Percentiles rank a stretch among this genome's conserved stretches.
These are phyloP conservation scores for Psettodes erumei DNA, from an alignment of 2,113 vertebrate species.

Conservation along the genomic window DNA sequence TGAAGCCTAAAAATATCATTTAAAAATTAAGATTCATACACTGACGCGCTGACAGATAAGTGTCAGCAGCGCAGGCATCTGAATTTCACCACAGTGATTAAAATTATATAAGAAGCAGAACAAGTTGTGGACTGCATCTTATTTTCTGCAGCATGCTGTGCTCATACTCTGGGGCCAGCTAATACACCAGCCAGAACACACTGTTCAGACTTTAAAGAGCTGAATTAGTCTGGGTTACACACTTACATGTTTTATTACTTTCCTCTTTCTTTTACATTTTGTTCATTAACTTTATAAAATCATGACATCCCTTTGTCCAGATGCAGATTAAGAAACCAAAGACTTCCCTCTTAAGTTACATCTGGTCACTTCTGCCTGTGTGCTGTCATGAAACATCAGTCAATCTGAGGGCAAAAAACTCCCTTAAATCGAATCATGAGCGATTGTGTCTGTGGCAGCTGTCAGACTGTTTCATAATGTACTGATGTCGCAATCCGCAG, in stretches of 20 bases:
- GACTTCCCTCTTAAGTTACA: too few species aligned
- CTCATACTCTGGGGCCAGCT: background rate
- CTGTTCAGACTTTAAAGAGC: background rate
- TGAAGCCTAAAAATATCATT: conserved; percentile 38
- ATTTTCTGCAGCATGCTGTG: conserved; percentile 10
- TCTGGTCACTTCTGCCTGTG: too few species aligned
- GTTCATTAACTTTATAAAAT: background rate
- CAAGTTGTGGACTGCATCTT: conserved; percentile 13
- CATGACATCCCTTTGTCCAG: background rate
- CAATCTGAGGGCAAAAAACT: conserved; percentile 32
- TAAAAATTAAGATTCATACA: conserved; percentile 42
- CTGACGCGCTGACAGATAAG: conserved; percentile 51
- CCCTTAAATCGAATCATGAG: background rate
- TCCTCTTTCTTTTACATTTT: background rate
- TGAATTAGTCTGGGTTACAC: background rate
- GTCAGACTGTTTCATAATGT: conserved; percentile 19
- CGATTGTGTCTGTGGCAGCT: background rate
- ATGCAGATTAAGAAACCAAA: background rate
- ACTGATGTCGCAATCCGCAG: conserved; percentile 25
- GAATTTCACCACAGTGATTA: conserved; percentile 45
- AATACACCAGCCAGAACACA: background rate
- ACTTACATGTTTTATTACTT: background rate
- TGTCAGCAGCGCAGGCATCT: conserved; percentile 44
- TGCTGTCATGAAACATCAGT: conserved; percentile 39
- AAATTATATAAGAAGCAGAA: conserved; percentile 51